Base-by-base conservation (phyloP, 2,797 vertebrate species). In the Alcedo atthis region DNA sequence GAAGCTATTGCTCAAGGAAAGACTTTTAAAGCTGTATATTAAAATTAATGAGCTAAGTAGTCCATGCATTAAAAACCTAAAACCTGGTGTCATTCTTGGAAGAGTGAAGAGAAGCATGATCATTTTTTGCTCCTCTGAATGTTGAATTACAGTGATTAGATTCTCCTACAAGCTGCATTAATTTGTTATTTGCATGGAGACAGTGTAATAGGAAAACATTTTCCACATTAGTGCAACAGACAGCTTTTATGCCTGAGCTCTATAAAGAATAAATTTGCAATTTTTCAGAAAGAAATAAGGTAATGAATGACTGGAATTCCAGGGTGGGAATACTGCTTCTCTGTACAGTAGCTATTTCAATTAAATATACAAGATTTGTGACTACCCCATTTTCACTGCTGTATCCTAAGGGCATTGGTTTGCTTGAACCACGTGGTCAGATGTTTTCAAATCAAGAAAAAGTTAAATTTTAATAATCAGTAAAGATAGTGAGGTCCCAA, bases 81-180 rank as follows among this genome's bases (percentile, higher is more conserved):
- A 96, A 92, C 84, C 85, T 93, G 91, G 87, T 96, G 91, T 91
- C 94, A 93, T 84, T 91, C 91, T 70, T 94, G 91, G 78, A 90
- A 96, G 87, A 95, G 37, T 18, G 54, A 79, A 94, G 83, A 94
- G 91, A 94, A 91, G 83, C 54, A 93, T 4, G 6, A 91, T 95
- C 90, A 95, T 95, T 93, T 96, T 96, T 96, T 96, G 94, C 92
- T 96, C 92, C 96, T 90, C 85, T 96, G 94, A 94, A 93, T 94
- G 91, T 84, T 94, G 94, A 96, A 96, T 95, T 96, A 96, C 68
- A 82, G 71, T 89, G 90, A 95, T 96, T 96, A 96, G 94, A 95
- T 91, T 93, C 85, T 70, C 48, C 92, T 93, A 92, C 86, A 91
- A 93, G 93, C 87, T 77, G 85, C 94, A 91, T 96, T 96, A 96